Base-by-base conservation (phyloP, 2,888 invertebrate species). In the Podabrus alpinus region DNA sequence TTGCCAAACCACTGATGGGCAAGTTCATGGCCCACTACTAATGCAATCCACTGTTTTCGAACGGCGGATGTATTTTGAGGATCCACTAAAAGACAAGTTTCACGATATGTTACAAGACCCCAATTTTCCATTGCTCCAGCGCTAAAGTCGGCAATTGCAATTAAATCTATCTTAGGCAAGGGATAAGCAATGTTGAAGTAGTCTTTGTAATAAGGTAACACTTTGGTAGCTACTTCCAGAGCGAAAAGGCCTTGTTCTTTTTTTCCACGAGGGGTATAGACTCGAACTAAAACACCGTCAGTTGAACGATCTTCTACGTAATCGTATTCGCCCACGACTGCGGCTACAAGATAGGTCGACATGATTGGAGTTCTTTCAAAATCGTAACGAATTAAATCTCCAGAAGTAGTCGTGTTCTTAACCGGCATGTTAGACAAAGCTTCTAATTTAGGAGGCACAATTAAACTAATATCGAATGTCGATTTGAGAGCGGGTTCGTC, bases 1-100 rank as follows among this genome's bases (percentile, higher is more conserved):
- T 98, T 98, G 10, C 98, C 98, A 88, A 98, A 98, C 98, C 98
- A 98, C 86, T 97, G 97, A 87, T 98, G 98, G 1, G 97, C 97
- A 69, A 98, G 88, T 87, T 98, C 98, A 87, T 98, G 98, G 0
- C 94, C 94, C 15, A 95, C 94, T 0, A 96, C 95, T 17, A 97
- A 87, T 0, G 97, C 97, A 82, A 97, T 94, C 88, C 93, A 93
- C 85, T 96, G 95, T 81, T 94, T 93, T 61, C 93, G 90, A 73
- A 92, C 92, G 9, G 95, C 92, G 1, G 97, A 96, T 0, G 97
- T 95, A 84, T 97, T 95, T 83, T 94, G 91, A 3, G 95, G 94
- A 88, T 99, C 98, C 9, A 97, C 94, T 19, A 98, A 89, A 1
- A 98, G 90, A 81, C 95, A 95, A 7, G 95, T 94, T 86, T 98